A percentile compares a stretch with the other conserved stretches of the same genome.
Evolutionary conservation across 2,113 vertebrate genomes (phyloP).

Genomic region (Antechinus flavipes): DNA sequence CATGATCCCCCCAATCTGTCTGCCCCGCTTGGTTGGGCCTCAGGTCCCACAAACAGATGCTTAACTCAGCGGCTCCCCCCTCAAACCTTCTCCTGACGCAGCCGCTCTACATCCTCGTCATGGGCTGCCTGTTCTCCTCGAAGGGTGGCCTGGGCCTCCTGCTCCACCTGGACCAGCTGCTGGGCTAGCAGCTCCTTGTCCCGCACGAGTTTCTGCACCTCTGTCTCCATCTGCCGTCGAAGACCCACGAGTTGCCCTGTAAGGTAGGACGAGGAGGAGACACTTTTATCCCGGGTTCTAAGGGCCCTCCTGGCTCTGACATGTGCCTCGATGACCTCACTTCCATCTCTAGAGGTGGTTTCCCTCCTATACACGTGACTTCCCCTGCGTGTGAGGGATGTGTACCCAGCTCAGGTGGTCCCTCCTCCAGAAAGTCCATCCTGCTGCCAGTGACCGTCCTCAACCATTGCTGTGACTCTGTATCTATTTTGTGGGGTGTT

Average conservation of each 20-base stretch:
- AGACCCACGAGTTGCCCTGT: conserved; percentile 86
- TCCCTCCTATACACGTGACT: neutral
- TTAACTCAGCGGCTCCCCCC: neutral
- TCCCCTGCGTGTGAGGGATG: neutral
- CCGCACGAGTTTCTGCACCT: conserved; percentile 81
- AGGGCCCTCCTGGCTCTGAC: too few relatives aligned
- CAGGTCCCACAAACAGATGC: neutral
- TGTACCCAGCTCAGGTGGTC: too few relatives aligned
- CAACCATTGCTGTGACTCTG: neutral
- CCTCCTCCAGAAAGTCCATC: neutral
- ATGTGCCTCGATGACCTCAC: neutral
- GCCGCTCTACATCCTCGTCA: conserved; percentile 87
- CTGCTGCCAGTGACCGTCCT: neutral
- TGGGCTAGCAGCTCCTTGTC: conserved; percentile 87
- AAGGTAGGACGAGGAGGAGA: neutral
- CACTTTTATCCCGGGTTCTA: too few relatives aligned
- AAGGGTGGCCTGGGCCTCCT: conserved; percentile 87
- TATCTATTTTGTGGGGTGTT: neutral
- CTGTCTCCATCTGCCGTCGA: conserved; percentile 81
- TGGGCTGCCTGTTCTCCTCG: conserved; percentile 86
- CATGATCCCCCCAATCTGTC: neutral
- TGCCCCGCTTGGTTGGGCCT: neutral
- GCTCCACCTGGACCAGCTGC: conserved; percentile 82
- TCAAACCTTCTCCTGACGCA: conserved; percentile 89
- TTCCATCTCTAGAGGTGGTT: neutral